phyloP scores from a whole-genome alignment of 64 coral and sea anemone genomes.

The Montipora efflorescens region DNA sequence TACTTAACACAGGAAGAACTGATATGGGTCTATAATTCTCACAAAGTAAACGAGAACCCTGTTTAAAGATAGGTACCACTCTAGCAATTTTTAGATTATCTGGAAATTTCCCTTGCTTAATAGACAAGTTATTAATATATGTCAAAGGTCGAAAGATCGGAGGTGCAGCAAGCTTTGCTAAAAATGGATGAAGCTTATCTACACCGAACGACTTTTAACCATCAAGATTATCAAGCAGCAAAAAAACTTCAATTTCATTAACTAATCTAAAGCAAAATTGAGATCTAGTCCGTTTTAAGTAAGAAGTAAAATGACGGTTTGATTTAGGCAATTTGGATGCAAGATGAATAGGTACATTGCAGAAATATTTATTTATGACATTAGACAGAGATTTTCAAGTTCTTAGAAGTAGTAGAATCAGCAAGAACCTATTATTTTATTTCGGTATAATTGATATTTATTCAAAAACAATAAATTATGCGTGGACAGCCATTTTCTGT shows the following conservation, averaged over 20 bases:
- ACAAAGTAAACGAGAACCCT: slow-evolving; percentile 16
- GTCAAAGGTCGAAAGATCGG: slow-evolving; percentile 18
- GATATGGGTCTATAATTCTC: slow-evolving; percentile 56
- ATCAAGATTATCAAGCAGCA: slow-evolving; percentile 34
- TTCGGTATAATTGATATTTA: neutral
- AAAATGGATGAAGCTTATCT: slow-evolving; percentile 8
- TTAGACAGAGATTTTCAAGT: neutral
- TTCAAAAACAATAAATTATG: neutral
- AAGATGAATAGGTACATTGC: neutral
- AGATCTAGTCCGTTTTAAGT: neutral
- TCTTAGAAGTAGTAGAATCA: neutral
- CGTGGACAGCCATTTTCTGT: neutral
- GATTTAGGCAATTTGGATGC: neutral
- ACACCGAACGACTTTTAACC: slow-evolving; percentile 15
- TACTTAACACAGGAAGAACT: slow-evolving; percentile 34
- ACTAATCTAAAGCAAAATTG: slow-evolving; percentile 17
- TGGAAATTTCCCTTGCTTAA: slow-evolving; percentile 26
- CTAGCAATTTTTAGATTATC: slow-evolving; percentile 23
- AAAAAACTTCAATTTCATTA: slow-evolving; percentile 20
- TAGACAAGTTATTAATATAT: slow-evolving; percentile 22
- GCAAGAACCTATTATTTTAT: neutral
- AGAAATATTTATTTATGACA: neutral
- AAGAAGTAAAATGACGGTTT: neutral
- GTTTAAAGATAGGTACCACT: slow-evolving; percentile 47
- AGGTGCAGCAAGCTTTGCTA: neutral